Evolutionary conservation across 2,888 invertebrate genomes (phyloP), one percentile per base, ranked within the genome.

Genomic region (Dermolepida albohirtum): DNA sequence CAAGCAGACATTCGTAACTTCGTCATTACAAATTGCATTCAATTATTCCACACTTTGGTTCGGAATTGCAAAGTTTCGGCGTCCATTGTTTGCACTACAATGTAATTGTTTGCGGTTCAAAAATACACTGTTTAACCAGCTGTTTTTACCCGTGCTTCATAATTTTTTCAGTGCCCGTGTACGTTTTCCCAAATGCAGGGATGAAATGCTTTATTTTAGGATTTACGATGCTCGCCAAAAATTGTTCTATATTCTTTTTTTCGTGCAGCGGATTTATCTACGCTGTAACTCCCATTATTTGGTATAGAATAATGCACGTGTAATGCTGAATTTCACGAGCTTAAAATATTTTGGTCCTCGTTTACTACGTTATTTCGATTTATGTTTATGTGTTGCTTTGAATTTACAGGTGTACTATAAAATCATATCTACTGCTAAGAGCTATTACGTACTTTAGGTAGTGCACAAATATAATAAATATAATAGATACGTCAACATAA

Each of bases 21-120:
- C 64, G 69, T 68, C 69, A 71, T 71, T 69, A 71, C 71, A 71
- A 71, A 71, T 71, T 67, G 68, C 71, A 71, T 71, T 71, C 71
- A 69, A 71, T 71, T 71, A 71, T 69, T 64, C 66, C 69, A 52
- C 59, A 64, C 66, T 69, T 71, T 66, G 64, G 64, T 63, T 66
- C 49, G 69, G 68, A 66, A 66, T 67, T 68, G 71, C 66, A 64
- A 71, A 71, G 71, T 71, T 71, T 69, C 67, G 59, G 64, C 40
- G 54, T 34, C 64, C 57, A 68, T 68, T 68, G 68, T 68, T 65
- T 40, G 22, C 41, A 11, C 27, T 22, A 68, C 68, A 68, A 68
- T 68, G 68, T 63, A 40, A 67, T 63, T 67, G 67, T 67, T 67
- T 54, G 66, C 14, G 40, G 50, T 51, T 52, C 39, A 67, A 67